Conservation (phyloP, 2,797 vertebrate genomes). For the Pangasius macronema region DNA sequence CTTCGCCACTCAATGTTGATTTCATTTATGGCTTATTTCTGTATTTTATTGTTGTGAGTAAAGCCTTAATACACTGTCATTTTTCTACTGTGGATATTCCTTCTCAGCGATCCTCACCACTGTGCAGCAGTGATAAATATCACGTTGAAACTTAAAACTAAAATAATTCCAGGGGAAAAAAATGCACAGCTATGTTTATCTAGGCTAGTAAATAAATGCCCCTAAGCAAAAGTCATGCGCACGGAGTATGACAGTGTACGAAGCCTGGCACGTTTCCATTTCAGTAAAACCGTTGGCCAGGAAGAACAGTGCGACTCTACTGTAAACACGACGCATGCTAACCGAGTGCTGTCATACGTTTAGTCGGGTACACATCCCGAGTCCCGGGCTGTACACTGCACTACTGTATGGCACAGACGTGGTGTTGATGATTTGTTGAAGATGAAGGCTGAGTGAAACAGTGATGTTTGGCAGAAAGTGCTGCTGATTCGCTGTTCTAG, state of each 20-base stretch:
- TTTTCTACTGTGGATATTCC: neutral
- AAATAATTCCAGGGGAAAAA: neutral
- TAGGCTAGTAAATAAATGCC: neutral
- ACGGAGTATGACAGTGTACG: neutral
- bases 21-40: neutral
- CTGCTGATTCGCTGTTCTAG: neutral
- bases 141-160: neutral
- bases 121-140: neutral
- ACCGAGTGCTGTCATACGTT: too few species aligned
- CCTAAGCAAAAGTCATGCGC: neutral
- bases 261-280: neutral
- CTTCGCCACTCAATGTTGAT: neutral
- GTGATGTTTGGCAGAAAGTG: neutral
- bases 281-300: neutral
- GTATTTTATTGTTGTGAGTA: neutral
- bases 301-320: neutral
- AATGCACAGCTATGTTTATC: neutral
- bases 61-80: neutral
- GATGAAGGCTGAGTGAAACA: neutral
- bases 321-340: neutral
- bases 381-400: neutral
- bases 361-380: neutral
- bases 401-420: neutral
- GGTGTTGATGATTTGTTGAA: neutral
- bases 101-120: neutral